Conservation (phyloP, 2,797 vertebrate species). For the Moxostoma hubbsi region DNA sequence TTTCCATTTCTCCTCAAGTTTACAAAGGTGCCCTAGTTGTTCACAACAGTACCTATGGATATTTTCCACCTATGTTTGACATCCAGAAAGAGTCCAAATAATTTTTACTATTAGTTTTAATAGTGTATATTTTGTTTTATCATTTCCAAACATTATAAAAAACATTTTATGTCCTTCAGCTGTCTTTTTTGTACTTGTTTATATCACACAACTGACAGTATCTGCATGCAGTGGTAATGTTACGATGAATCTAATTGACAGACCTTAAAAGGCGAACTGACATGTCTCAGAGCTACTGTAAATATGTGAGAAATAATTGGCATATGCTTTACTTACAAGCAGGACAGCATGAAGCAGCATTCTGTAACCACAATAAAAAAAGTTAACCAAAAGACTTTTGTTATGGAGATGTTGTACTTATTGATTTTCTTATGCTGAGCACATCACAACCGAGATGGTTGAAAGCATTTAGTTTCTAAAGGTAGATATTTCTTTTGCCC, state of each 20-base stretch:
- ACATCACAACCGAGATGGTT: conserved; percentile 66
- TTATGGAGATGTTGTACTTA: conserved; percentile 68
- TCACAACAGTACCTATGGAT: too few species aligned
- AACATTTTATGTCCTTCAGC: too few species aligned
- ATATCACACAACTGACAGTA: neutral
- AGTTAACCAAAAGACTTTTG: conserved; percentile 56
- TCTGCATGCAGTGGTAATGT: neutral
- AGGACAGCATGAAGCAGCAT: conserved; percentile 45
- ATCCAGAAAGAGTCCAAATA: too few species aligned
- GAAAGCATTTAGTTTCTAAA: conserved; percentile 74
- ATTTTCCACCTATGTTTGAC: too few species aligned
- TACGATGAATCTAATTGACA: conserved; percentile 34
- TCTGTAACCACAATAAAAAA: conserved; percentile 35
- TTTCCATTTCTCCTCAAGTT: too few species aligned
- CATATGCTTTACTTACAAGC: conserved; percentile 50
- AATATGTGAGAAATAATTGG: conserved; percentile 42
- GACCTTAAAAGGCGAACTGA: conserved; percentile 50
- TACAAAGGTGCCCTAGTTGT: too few species aligned
- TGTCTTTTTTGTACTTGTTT: neutral
- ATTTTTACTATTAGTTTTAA: too few species aligned
- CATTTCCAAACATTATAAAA: too few species aligned
- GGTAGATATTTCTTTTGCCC: conserved; percentile 63
- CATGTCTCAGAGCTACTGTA: neutral
- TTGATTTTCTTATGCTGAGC: conserved; percentile 75
- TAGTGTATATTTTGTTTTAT: too few species aligned